Evolutionary conservation across 2,113 vertebrate genomes (phyloP), one percentile per base, ranked within the genome.

Genomic region (Fulica atra): DNA sequence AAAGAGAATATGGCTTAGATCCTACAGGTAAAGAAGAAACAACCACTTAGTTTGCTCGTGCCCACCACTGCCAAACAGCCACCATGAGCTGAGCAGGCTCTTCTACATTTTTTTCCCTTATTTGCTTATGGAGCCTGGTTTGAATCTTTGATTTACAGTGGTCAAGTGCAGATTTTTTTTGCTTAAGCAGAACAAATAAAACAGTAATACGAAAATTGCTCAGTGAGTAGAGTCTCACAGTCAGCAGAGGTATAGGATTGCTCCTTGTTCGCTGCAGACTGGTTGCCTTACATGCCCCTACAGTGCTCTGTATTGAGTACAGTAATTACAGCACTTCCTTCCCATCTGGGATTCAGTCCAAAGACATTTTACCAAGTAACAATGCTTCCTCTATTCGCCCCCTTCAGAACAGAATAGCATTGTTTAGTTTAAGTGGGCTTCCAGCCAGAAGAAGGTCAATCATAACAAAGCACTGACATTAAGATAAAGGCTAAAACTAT

Each of bases 391-490:
- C 95, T 97, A 40, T 96, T 95, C 50, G 2, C 77, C 81, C 91
- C 81, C 94, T 94, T 74, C 92, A 81, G 91, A 87, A 95, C 93
- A 96, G 91, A 95, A 94, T 93, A 61, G 93, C 9, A 97, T 97
- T 97, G 96, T 97, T 96, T 96, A 53, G 65, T 69, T 91, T 86
- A 56, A 95, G 94, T 84, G 74, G 95, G 96, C 93, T 97, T 61
- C 92, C 89, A 91, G 93, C 96, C 96, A 97, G 95, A 95, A 96
- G 94, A 81, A 96, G 96, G 95, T 97, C 95, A 96, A 93, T 88
- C 88, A 89, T 86, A 97, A 97, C 96, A 96, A 96, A 97, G 95
- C 64, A 54, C 91, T 95, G 95, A 96, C 93, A 96, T 97, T 91
- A 97, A 96, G 96, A 97, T 97, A 97, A 97, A 95, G 76, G 88